phyloP scores from a whole-genome alignment of 2,797 vertebrate species.

The Coluber constrictor region DNA sequence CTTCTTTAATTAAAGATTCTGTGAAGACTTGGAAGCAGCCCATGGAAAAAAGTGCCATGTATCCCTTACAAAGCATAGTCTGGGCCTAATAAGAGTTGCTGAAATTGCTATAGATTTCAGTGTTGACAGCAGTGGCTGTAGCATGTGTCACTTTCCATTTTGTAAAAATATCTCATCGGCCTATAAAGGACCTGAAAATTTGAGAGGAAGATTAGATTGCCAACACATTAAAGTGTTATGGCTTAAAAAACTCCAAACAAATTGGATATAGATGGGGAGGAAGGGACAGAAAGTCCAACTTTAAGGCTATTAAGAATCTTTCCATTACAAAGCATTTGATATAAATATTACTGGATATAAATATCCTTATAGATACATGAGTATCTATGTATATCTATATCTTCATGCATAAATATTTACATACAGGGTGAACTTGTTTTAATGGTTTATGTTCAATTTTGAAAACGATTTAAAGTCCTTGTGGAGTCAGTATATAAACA shows the following conservation, averaged over 20 bases:
- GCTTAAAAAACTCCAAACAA: background rate
- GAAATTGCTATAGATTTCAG: background rate
- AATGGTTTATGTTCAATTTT: background rate
- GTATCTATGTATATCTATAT: background rate
- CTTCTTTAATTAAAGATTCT: background rate
- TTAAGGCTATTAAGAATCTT: constrained; percentile 3
- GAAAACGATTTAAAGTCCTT: background rate
- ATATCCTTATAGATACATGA: background rate
- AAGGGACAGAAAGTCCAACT: background rate
- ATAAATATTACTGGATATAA: background rate
- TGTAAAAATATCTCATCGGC: background rate
- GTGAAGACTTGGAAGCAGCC: background rate
- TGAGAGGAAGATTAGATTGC: background rate
- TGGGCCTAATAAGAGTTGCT: background rate
- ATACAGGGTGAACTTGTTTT: background rate
- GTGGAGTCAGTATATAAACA: background rate
- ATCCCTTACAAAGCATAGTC: background rate
- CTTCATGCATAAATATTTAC: background rate
- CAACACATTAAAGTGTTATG: background rate
- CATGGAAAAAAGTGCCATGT: background rate
- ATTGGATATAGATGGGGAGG: background rate
- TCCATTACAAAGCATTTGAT: background rate
- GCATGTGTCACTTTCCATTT: background rate
- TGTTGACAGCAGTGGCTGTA: background rate
- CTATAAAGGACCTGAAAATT: background rate